Evolutionary conservation across 2,888 invertebrate genomes (phyloP).

Genomic region (Automeris io): DNA sequence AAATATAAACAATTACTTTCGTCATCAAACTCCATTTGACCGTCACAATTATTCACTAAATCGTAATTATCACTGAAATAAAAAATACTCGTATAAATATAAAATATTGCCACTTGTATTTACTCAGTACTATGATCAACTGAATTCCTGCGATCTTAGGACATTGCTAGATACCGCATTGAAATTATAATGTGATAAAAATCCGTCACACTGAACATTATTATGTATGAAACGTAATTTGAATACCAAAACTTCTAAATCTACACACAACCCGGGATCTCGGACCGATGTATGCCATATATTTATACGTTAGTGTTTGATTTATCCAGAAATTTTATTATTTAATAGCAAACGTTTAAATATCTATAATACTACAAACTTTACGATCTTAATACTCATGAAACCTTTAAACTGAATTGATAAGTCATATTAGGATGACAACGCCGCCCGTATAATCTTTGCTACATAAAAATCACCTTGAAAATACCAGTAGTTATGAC

Average conservation of each 20-base stretch:
- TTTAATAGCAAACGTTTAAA: no score
- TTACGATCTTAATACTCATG: no score
- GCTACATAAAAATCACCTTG: no score
- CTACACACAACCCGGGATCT: slow-evolving; percentile 12
- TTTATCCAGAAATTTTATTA: no score
- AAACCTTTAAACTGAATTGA: no score
- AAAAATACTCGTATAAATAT: no score
- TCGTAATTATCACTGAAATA: neutral
- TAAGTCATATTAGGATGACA: no score
- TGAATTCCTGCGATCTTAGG: slow-evolving; percentile 30
- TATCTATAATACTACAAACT: no score
- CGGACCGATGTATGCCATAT: no score
- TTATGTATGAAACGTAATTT: slow-evolving; percentile 53
- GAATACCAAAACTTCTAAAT: slow-evolving; percentile 49
- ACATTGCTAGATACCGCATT: slow-evolving; percentile 44
- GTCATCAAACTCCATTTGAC: slow-evolving; percentile 15
- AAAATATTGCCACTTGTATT: neutral
- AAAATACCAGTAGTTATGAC: no score
- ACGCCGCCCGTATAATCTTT: no score
- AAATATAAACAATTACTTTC: slow-evolving; percentile 13
- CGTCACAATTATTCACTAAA: slow-evolving; percentile 3
- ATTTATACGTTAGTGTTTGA: no score
- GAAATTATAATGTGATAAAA: slow-evolving; percentile 60
- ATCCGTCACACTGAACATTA: slow-evolving; percentile 32
- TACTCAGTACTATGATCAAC: slow-evolving; percentile 1